Conservation (phyloP, 2,113 vertebrate genomes). For the Oriolus oriolus region DNA sequence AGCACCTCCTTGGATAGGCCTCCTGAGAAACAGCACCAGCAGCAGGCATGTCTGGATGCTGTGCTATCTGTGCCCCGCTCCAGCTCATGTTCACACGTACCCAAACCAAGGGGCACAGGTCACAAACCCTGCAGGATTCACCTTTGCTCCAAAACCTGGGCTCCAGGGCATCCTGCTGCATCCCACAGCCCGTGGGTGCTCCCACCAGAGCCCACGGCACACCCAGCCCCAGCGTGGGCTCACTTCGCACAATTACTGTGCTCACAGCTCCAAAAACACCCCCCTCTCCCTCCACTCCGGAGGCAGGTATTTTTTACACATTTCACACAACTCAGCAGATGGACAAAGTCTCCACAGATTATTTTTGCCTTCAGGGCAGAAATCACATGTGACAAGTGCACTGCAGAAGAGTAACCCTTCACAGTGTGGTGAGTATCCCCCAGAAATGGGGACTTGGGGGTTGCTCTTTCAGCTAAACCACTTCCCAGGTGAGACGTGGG, state of each 20-base stretch:
- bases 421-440: background rate
- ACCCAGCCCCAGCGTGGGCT: background rate
- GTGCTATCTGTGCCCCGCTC: background rate
- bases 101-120: background rate
- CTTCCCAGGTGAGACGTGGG: fast-evolving
- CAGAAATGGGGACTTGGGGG: background rate
- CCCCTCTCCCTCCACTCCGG: background rate
- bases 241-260: background rate
- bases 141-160: background rate
- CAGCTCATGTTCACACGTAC: background rate
- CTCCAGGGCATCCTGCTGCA: background rate
- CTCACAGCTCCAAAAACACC: background rate
- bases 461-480: background rate
- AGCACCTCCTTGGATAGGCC: background rate
- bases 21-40: background rate
- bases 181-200: fast-evolving
- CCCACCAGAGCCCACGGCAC: background rate
- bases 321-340: background rate
- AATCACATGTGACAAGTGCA: background rate
- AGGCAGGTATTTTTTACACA: background rate
- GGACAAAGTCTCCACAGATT: background rate
- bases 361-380: background rate
- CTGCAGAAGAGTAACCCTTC: background rate
- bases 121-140: background rate
- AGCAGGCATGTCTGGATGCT: background rate